phyloP scores from a whole-genome alignment of 2,888 invertebrate species.

The Sminthurinus aureus region DNA sequence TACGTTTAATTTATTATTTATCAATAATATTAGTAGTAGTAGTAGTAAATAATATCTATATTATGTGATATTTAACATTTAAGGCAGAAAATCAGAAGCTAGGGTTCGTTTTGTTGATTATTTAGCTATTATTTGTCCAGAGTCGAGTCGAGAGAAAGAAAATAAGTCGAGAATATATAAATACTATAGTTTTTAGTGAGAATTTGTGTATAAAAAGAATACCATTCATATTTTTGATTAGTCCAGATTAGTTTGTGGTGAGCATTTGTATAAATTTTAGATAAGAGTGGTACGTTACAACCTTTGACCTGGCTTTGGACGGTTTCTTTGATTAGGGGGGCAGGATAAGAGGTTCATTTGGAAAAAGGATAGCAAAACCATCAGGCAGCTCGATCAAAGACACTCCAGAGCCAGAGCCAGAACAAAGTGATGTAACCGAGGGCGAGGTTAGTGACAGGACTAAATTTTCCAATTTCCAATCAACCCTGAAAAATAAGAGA shows the following conservation, averaged over 20 bases:
- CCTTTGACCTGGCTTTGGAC: conserved; percentile 25
- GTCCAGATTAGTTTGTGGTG: not conserved
- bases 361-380: conserved; percentile 37
- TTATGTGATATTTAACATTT: not conserved
- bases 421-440: conserved; percentile 1
- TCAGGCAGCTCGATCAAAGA: conserved; percentile 26
- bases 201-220: not conserved
- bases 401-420: conserved; percentile 29
- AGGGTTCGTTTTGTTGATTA: no score
- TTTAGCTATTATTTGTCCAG: no score
- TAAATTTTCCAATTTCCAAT: no score
- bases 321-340: conserved; percentile 30
- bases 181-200: not conserved
- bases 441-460: not conserved
- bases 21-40: no score
- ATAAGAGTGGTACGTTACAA: conserved; percentile 3
- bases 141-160: no score
- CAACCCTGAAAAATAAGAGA: no score
- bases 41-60: not conserved
- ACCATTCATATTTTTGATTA: not conserved
- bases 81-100: not conserved
- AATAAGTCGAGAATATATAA: not conserved
- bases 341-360: conserved; percentile 29
- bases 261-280: not conserved
- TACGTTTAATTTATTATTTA: not conserved